phyloP scores from a whole-genome alignment of 2,888 invertebrate genomes.

The Oxytorus armatus region DNA sequence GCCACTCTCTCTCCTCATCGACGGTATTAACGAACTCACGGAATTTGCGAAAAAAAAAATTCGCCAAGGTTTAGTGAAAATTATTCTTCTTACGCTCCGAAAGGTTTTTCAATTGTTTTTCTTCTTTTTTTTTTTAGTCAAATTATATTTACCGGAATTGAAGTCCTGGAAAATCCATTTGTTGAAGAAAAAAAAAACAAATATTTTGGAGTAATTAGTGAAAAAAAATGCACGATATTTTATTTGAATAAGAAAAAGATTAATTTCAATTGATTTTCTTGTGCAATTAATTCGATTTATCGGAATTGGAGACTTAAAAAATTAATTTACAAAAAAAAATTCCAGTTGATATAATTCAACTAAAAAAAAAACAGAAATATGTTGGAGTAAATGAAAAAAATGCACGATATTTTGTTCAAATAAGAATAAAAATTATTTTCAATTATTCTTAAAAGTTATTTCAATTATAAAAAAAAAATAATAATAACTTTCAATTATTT shows the following conservation, averaged over 20 bases:
- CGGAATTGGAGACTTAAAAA: too few relatives aligned
- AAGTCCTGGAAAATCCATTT: too few relatives aligned
- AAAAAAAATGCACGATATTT: not conserved
- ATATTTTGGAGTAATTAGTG: not conserved
- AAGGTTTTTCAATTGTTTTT: not conserved
- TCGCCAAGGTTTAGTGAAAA: slow-evolving; percentile 8
- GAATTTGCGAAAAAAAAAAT: slow-evolving; percentile 1
- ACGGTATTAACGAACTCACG: too few relatives aligned
- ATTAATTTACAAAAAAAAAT: too few relatives aligned
- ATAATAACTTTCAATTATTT: not conserved
- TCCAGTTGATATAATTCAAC: too few relatives aligned
- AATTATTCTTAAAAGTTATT: too few relatives aligned
- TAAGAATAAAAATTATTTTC: too few relatives aligned
- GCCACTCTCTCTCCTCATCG: not conserved
- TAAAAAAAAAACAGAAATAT: too few relatives aligned
- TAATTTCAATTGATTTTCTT: not conserved
- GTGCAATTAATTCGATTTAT: too few relatives aligned
- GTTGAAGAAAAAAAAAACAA: not conserved
- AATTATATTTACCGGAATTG: not conserved
- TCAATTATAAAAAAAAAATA: too few relatives aligned
- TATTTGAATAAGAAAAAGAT: not conserved
- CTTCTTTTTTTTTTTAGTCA: not conserved
- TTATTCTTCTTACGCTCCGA: not conserved
- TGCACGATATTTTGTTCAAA: too few relatives aligned
- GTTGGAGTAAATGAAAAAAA: too few relatives aligned